Percentiles rank a stretch among this genome's conserved stretches.
Conservation (phyloP, 1,140 invertebrate species). For the Matsumurasca onukii region DNA sequence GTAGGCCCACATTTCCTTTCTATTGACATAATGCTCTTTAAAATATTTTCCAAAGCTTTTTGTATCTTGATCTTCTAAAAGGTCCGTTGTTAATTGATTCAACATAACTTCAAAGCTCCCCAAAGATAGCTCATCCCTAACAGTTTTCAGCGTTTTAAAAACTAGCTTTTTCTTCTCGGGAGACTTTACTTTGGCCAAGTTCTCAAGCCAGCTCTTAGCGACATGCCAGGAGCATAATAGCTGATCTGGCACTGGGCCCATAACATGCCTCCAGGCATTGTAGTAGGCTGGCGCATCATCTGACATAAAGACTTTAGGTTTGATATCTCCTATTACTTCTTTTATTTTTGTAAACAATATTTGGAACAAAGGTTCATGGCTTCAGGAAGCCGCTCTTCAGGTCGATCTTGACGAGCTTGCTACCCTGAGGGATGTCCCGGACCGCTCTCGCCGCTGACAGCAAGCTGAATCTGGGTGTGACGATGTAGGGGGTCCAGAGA, state of each 20-base stretch:
- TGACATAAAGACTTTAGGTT: too few relatives aligned
- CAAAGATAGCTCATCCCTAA: neutral
- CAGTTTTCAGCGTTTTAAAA: slow-evolving; percentile 3
- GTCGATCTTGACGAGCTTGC: too few relatives aligned
- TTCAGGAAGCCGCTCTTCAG: too few relatives aligned
- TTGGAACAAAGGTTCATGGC: too few relatives aligned
- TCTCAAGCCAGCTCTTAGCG: neutral
- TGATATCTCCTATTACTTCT: too few relatives aligned
- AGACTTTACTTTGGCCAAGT: slow-evolving; percentile 1
- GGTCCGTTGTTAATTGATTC: neutral
- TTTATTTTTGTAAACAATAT: too few relatives aligned
- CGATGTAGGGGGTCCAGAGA: too few relatives aligned
- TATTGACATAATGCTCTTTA: slow-evolving; percentile 16
- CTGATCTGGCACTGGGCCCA: neutral
- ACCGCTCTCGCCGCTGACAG: too few relatives aligned
- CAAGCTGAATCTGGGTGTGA: too few relatives aligned
- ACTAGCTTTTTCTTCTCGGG: neutral
- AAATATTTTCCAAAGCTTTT: slow-evolving; percentile 18
- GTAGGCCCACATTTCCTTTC: slow-evolving; percentile 25
- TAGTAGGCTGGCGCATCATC: slow-evolving; percentile 20
- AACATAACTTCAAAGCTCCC: neutral
- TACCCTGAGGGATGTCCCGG: too few relatives aligned
- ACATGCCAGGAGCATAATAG: slow-evolving; percentile 21
- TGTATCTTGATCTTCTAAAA: neutral
- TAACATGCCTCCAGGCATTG: slow-evolving; percentile 9